Evolutionary conservation across 2,888 invertebrate genomes (phyloP).

Genomic region (Dasysyrphus albostriatus): DNA sequence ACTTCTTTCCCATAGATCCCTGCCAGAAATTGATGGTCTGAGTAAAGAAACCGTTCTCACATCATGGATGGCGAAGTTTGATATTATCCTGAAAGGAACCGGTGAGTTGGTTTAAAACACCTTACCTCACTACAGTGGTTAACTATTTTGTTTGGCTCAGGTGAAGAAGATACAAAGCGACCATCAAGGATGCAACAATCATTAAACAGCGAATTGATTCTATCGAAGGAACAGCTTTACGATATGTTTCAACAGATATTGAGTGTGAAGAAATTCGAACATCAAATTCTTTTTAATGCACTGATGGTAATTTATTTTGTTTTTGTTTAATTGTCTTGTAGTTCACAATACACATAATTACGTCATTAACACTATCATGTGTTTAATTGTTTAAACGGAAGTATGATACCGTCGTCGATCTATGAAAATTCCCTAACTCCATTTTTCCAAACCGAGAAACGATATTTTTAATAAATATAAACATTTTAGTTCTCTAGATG

Average conservation of each 20-base stretch:
- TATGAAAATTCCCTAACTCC: too few relatives aligned
- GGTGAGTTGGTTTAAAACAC: constrained; percentile 82
- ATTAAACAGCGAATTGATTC: constrained; percentile 95
- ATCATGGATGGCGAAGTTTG: constrained; percentile 99
- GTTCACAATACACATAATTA: too few relatives aligned
- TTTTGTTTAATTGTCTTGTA: neutral
- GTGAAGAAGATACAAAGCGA: constrained; percentile 94
- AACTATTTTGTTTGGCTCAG: constrained; percentile 84
- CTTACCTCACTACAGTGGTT: neutral
- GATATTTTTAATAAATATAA: too few relatives aligned
- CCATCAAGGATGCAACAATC: constrained; percentile 94
- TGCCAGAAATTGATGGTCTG: constrained; percentile 99
- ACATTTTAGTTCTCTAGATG: too few relatives aligned
- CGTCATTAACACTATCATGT: too few relatives aligned
- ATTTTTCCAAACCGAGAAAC: too few relatives aligned
- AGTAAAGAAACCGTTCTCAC: constrained; percentile 99
- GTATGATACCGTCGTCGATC: too few relatives aligned
- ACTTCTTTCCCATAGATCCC: constrained; percentile 87
- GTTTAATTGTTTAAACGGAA: too few relatives aligned
- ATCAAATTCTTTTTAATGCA: constrained; percentile 99
- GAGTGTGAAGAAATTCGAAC: constrained; percentile 99
- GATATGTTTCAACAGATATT: constrained; percentile 99
- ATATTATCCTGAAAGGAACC: constrained; percentile 97
- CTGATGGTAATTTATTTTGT: constrained; percentile 88
- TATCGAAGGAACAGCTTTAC: constrained; percentile 99